Base-by-base conservation (phyloP, 2,797 vertebrate species). In the Bradypodion pumilum region DNA sequence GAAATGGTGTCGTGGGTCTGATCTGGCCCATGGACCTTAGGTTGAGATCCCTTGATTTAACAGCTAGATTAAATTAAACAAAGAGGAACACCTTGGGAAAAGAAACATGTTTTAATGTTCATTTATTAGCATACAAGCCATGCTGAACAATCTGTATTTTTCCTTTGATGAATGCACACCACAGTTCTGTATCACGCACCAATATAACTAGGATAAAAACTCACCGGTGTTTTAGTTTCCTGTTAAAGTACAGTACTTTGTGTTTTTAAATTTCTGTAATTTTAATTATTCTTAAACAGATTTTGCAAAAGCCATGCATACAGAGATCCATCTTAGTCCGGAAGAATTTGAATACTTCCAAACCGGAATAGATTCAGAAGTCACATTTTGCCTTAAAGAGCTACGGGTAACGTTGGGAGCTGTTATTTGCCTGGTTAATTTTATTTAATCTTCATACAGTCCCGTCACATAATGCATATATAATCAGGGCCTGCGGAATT, bases 341-440 rank as follows among this genome's bases (percentile, higher is more conserved):
- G 96, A 97, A 9, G 98, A 99, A 94, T 99, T 99, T 95, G 97
- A 98, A 92, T 95, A 96, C 94, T 97, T 98, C 92, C 97, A 98
- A 94, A 93, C 97, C 19, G 96, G 97, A 92, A 89, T 96, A 68
- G 95, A 98, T 87, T 97, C 97, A 7, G 96, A 98, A 91, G 94
- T 99, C 94, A 99, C 98, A 0, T 99, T 99, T 96, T 99, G 97
- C 94, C 96, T 98, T 83, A 99, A 98, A 94, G 98, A 99, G 95
- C 3, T 99, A 78, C 97, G 97, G 97, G 98, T 99, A 97, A 97
- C 88, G 19, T 68, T 25, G 78, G n/a, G 84, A 81, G 87, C 84
- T 37, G 87, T 56, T 49, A 82, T 83, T 88, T 10, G 44, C 32
- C 82, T 83, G 25, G 78, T 76, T 65, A 56, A 56, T 56, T 56